These are phyloP conservation scores for Drosophila ezoana DNA, from an alignment of 2,888 invertebrate species.

Conservation along the genomic window DNA sequence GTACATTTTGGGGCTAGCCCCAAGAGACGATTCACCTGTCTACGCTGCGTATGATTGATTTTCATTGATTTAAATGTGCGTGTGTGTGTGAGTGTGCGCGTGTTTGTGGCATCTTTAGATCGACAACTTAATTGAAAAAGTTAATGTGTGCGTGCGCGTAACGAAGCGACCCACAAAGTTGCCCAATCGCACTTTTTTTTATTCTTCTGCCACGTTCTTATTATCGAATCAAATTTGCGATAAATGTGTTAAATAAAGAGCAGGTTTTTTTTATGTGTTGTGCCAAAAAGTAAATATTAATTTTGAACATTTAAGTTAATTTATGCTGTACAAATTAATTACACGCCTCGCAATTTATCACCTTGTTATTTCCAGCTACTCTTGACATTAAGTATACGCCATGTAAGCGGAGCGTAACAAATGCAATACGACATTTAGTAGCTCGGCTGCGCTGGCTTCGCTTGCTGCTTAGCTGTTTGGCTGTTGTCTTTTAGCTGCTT, in stretches of 20 bases:
- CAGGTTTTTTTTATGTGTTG: slow-evolving; percentile 22
- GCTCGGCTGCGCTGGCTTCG: slow-evolving; percentile 10
- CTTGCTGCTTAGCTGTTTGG: background rate
- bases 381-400: slow-evolving; percentile 60
- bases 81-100: slow-evolving; percentile 16
- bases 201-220: slow-evolving; percentile 36
- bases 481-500: slow-evolving; percentile 40
- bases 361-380: slow-evolving; percentile 54
- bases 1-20: slow-evolving; percentile 33
- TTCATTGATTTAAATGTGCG: slow-evolving; percentile 67
- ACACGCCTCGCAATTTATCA: slow-evolving; percentile 67
- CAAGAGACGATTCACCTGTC: slow-evolving; percentile 18
- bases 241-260: slow-evolving; percentile 41
- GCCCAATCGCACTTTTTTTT: slow-evolving; percentile 38
- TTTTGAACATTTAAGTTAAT: slow-evolving; percentile 61
- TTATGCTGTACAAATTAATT: slow-evolving; percentile 73
- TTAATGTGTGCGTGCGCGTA: slow-evolving; percentile 60
- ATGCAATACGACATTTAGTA: slow-evolving; percentile 68
- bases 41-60: slow-evolving; percentile 69
- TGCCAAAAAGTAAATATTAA: slow-evolving; percentile 60
- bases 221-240: slow-evolving; percentile 51
- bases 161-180: slow-evolving; percentile 43
- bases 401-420: slow-evolving; percentile 53
- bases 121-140: slow-evolving; percentile 77
- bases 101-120: slow-evolving; percentile 51